Evolutionary conservation across 2,113 vertebrate genomes (phyloP), one percentile per base, ranked within the genome.

Genomic region (Peromyscus maniculatus): DNA sequence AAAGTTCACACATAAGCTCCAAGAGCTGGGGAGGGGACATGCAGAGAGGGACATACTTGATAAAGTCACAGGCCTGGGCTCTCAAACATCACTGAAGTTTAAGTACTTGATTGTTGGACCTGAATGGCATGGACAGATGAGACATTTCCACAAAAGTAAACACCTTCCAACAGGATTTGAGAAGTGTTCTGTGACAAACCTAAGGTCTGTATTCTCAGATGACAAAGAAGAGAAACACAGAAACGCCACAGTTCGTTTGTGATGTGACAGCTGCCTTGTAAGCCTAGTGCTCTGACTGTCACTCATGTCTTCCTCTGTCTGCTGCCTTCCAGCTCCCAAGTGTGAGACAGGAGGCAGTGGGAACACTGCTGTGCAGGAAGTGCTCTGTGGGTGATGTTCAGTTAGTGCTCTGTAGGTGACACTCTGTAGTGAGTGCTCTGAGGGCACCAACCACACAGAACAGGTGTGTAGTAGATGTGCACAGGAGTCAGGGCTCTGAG

Each of bases 31-130:
- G 69, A 36, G 22, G 26, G 36, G 69, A 13, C 16, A 49, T 2
- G 0, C 0, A 0, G 64, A 64, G 88, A 72, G 69, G 52, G 3
- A 33, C 21, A 13, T 5, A 46, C 0, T 2, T 28, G 3, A 24
- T 69, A 36, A 89, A 83, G 77, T 3, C 13, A 9, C 28, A 12
- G 33, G 39, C 39, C 62, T 87, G 28, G 10, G 31, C 3, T 49
- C 83, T 87, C 1, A 3, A 19, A 22, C 26, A 26, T 24, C 83
- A 52, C 39, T 0, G 28, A 49, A 28, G 26, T 36, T 66, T 39
- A 88, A 93, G 57, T 74, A 22, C 11, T 22, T 66, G 19, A 22
- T 5, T 49, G 46, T 71, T 82, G 55, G 64, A 67, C 66, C 0
- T 3, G 17, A 90, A 64, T 28, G 52, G 22, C 46, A 26, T 28